Evolutionary conservation across 2,888 invertebrate genomes (phyloP).

Genomic region (Acanthosepion esculentum): DNA sequence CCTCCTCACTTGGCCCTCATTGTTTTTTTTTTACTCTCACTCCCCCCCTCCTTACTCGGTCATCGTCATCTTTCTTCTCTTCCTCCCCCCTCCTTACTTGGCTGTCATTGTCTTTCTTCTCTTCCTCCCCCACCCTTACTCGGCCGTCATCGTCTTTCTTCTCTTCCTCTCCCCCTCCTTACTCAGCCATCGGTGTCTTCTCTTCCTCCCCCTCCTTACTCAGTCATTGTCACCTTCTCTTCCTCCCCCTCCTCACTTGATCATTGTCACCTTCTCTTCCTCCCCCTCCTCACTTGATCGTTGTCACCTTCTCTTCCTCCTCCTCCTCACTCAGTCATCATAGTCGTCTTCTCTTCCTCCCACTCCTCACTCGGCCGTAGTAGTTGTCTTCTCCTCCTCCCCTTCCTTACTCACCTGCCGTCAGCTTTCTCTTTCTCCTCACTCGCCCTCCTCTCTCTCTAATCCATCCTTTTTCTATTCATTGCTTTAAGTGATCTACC

Average conservation of each 20-base stretch:
- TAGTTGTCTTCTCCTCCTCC: too few species aligned
- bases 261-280: not conserved
- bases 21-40: not conserved
- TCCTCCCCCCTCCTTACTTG: not conserved
- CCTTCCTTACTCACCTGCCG: too few species aligned
- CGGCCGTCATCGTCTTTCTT: too few species aligned
- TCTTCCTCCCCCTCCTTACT: not conserved
- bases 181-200: not conserved
- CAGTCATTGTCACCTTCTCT: accelerated
- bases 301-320: not conserved
- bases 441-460: not conserved
- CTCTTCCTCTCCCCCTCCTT: too few species aligned
- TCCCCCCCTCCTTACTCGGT: not conserved
- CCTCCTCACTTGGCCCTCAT: not conserved
- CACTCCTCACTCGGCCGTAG: too few species aligned
- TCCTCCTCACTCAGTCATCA: not conserved
- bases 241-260: not conserved
- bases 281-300: not conserved
- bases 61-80: not conserved
- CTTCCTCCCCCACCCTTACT: too few species aligned
- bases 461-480: not conserved
- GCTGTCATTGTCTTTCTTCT: accelerated
- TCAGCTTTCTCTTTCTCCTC: not conserved
- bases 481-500: too few species aligned
- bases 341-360: too few species aligned